Percentiles rank a stretch among this genome's conserved stretches.
Conservation (phyloP, 2,113 vertebrate species). For the Onychostoma macrolepis region DNA sequence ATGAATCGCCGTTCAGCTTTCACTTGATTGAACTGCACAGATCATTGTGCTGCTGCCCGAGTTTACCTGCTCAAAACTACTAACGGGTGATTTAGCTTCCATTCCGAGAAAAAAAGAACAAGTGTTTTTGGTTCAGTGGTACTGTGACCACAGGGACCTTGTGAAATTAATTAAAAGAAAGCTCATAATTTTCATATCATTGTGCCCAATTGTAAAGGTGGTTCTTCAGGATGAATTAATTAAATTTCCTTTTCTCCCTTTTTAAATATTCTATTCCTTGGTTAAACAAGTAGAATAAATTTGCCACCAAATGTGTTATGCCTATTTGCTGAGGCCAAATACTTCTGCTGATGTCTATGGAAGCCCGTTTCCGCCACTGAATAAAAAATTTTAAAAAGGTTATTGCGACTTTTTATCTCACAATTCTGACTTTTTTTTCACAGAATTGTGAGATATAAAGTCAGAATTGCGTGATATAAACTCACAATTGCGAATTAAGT, state of each 20-base stretch:
- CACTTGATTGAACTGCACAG: conserved; percentile 3
- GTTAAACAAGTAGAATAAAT: neutral
- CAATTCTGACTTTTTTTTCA: too few relatives aligned
- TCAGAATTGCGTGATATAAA: too few relatives aligned
- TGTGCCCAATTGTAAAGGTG: neutral
- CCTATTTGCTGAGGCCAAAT: neutral
- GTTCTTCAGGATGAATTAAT: neutral
- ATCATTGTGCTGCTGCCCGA: neutral
- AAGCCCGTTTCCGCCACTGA: too few relatives aligned
- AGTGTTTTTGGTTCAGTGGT: conserved; percentile 8
- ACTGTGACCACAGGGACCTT: conserved; percentile 20
- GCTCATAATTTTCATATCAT: neutral
- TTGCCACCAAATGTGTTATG: neutral
- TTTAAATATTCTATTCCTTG: neutral
- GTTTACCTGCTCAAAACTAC: conserved; percentile 1
- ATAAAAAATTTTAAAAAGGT: too few relatives aligned
- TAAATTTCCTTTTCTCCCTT: neutral
- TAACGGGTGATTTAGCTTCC: neutral
- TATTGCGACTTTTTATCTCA: too few relatives aligned
- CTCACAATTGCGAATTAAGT: too few relatives aligned
- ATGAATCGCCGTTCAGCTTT: neutral
- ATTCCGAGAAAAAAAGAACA: neutral
- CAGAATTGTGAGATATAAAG: too few relatives aligned
- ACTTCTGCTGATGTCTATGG: neutral
- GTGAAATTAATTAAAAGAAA: conserved; percentile 23